phyloP scores from a whole-genome alignment of 2,888 invertebrate species.

The Phyllotreta cruciferae region DNA sequence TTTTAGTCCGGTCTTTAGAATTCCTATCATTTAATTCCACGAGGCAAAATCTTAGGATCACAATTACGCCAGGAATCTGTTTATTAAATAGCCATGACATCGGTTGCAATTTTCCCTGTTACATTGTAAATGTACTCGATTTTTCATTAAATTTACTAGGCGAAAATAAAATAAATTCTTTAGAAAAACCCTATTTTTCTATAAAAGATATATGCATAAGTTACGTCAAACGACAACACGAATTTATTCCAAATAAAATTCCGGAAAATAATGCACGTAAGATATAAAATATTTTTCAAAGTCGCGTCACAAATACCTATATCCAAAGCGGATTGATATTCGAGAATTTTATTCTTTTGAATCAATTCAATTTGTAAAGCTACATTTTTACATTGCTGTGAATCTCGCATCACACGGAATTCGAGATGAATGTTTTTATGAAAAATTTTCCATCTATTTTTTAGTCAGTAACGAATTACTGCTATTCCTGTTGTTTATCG shows the following conservation, averaged over 20 bases:
- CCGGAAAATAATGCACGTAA: slow-evolving; percentile 35
- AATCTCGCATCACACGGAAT: slow-evolving; percentile 23
- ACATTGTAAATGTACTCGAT: background rate
- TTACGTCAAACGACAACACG: too few relatives aligned
- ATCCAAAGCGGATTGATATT: slow-evolving; percentile 38
- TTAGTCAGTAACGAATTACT: slow-evolving; percentile 4
- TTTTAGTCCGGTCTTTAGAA: slow-evolving; percentile 38
- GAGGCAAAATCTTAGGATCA: slow-evolving; percentile 31
- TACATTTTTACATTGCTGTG: slow-evolving; percentile 33
- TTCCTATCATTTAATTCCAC: slow-evolving; percentile 37
- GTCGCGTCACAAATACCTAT: slow-evolving; percentile 35
- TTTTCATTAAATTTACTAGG: background rate
- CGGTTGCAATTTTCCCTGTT: slow-evolving; percentile 14
- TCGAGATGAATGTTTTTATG: slow-evolving; percentile 15
- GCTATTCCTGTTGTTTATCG: background rate
- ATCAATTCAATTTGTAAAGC: slow-evolving; percentile 36
- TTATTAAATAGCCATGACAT: slow-evolving; percentile 25
- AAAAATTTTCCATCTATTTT: slow-evolving; percentile 2
- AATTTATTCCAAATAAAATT: slow-evolving; percentile 31
- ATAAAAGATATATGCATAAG: background rate
- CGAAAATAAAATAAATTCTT: background rate
- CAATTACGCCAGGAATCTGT: slow-evolving; percentile 27
- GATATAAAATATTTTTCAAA: slow-evolving; percentile 38
- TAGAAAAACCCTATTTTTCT: background rate
- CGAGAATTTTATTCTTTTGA: slow-evolving; percentile 38